phyloP scores from a whole-genome alignment of 2,797 vertebrate species.

The Apogon hyalosoma region DNA sequence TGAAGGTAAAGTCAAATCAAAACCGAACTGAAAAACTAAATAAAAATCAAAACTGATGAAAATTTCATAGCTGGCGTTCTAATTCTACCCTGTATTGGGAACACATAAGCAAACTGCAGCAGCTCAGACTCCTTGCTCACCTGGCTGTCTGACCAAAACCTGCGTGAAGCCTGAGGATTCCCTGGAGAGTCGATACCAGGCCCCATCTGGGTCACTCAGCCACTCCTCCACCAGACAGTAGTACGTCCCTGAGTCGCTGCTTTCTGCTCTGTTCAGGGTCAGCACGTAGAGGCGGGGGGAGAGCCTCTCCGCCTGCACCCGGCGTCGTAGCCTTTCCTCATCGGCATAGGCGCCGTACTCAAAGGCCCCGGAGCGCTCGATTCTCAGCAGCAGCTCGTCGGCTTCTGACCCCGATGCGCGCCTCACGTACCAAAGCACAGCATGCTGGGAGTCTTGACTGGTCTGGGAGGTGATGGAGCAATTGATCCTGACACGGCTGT shows the following conservation, averaged over 20 bases:
- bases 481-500: constrained; percentile 91
- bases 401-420: constrained; percentile 87
- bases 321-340: constrained; percentile 89
- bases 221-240: constrained; percentile 98
- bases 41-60: too few species aligned
- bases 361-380: constrained; percentile 89
- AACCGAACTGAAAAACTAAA: too few species aligned
- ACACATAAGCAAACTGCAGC: constrained; percentile 29
- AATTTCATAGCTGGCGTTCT: too few species aligned
- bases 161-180: constrained; percentile 92
- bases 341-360: constrained; percentile 94
- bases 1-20: too few species aligned
- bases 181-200: constrained; percentile 92
- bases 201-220: constrained; percentile 94
- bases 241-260: constrained; percentile 93
- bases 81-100: constrained; percentile 10
- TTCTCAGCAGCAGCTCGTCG: constrained; percentile 94
- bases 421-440: constrained; percentile 94
- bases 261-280: constrained; percentile 91
- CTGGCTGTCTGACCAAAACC: constrained; percentile 92
- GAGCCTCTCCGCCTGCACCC: constrained; percentile 90
- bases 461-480: constrained; percentile 93
- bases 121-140: constrained; percentile 74
- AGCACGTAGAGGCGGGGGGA: constrained; percentile 84
- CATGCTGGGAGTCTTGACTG: constrained; percentile 90